Base-by-base conservation (phyloP, 2,888 invertebrate genomes). In the Stenoptilia bipunctidactyla region DNA sequence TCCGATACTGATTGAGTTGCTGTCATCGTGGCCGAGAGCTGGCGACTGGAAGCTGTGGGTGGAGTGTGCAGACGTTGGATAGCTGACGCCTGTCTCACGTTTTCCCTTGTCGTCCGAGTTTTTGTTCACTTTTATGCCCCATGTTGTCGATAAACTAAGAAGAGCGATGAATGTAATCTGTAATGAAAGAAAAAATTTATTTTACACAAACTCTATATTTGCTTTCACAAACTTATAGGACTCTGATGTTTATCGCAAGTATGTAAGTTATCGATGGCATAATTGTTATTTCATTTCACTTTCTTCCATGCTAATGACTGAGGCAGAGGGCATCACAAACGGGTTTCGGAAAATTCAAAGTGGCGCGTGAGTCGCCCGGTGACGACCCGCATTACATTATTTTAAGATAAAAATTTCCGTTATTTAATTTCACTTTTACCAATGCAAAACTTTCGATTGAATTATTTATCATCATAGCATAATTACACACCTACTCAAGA, bases 401-500 rank as follows among this genome's bases (percentile, higher is more conserved):
- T 14, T 62, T 55, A 61, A 72, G 66, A 75, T 76, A 73, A 70
- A 61, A 64, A 54, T 68, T 62, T 62, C 60, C 66, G 68, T 72
- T 62, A 70, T 63, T 66, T 66, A 68, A 70, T 79, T 80, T 80
- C 80, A 77, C 82, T 80, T 76, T 66, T 68, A 56, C 64, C 56
- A 69, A 75, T 80, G 76, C 80, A n/a, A n/a, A n/a, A n/a, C n/a
- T n/a, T n/a, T n/a, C n/a, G n/a, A n/a, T n/a, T n/a, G n/a, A n/a
- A n/a, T n/a, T n/a, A n/a, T n/a, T n/a, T n/a, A n/a, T n/a, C n/a
- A n/a, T n/a, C n/a, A n/a, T n/a, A n/a, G n/a, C n/a, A n/a, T n/a
- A n/a, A n/a, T n/a, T n/a, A n/a, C n/a, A n/a, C n/a, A n/a, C n/a
- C n/a, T n/a, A n/a, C n/a, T n/a, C n/a, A n/a, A n/a, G n/a, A n/a